Percentiles rank a stretch among this genome's conserved stretches.
Evolutionary conservation across 2,113 vertebrate species (phyloP).

Genomic region (Chitala chitala): DNA sequence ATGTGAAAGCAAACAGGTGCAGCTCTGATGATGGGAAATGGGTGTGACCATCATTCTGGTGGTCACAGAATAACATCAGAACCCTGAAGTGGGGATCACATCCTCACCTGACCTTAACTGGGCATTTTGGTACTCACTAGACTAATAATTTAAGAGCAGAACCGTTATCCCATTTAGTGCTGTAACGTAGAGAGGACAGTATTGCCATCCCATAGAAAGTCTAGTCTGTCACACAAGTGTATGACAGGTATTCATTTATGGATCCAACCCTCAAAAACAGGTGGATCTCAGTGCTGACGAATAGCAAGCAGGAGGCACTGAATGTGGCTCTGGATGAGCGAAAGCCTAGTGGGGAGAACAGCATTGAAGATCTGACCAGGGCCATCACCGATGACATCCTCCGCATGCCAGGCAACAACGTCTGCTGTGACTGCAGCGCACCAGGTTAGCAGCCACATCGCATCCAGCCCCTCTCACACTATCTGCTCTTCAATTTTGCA

Average conservation of each 20-base stretch:
- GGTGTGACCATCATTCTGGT: too few relatives aligned
- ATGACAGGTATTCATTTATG: neutral
- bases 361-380: constrained; percentile 51
- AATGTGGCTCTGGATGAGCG: constrained; percentile 56
- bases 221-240: too few relatives aligned
- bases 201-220: too few relatives aligned
- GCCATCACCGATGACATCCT: constrained; percentile 57
- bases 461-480: neutral
- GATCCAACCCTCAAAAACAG: constrained; percentile 30
- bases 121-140: too few relatives aligned
- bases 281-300: constrained; percentile 65
- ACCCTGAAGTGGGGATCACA: too few relatives aligned
- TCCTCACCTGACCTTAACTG: too few relatives aligned
- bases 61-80: too few relatives aligned
- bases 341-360: constrained; percentile 42
- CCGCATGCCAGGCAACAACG: constrained; percentile 54
- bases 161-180: too few relatives aligned
- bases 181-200: too few relatives aligned
- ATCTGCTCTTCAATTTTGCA: neutral
- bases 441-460: constrained; percentile 47
- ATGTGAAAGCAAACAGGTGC: too few relatives aligned
- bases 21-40: too few relatives aligned
- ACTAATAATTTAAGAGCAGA: too few relatives aligned
- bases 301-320: constrained; percentile 62
- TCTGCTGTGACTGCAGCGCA: constrained; percentile 60